Base-by-base conservation (phyloP, 2,113 vertebrate species). In the Erythrocercus mccallii region DNA sequence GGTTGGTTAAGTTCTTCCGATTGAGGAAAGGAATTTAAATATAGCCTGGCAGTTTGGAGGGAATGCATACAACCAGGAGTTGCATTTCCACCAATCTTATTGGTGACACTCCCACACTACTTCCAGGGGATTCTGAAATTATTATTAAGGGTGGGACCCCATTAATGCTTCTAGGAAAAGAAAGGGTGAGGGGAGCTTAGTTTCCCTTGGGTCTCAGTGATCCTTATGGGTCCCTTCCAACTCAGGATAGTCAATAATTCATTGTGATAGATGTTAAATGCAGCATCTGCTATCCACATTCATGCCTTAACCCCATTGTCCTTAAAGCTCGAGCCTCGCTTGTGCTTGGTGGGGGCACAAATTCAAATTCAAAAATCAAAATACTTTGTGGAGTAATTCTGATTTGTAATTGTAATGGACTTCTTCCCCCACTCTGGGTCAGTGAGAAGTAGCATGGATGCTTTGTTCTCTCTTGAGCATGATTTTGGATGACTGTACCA, bases 1-100 rank as follows among this genome's bases (percentile, higher is more conserved):
- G 92, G 85, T 96, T 92, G 92, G 92, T 94, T 94, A 81, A 92
- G 80, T 88, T 96, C 56, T 94, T 90, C 86, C 3, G 42, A 45
- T 57, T 78, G 85, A 83, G 56, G 80, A 62, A 64, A 74, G 44
- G 31, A 50, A 90, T 94, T 93, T 94, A 78, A 93, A 84, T 90
- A 47, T 11, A 33, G 64, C 48, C 42, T 74, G 90, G 76, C 81
- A 53, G 56, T 31, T 76, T 78, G n/a, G 64, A 77, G 69, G 79
- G 69, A 78, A 33, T 60, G 74, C 74, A 40, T 25, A 16, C 22
- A 71, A 53, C 17, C 25, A 30, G 74, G 61, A 74, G 17, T 40
- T 94, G 38, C 37, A 11, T 74, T 92, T 51, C 42, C 20, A 12
- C 38, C 0, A 0, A 18, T 60, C 23, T 22, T 57, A 51, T 37